Evolutionary conservation across 2,113 vertebrate genomes (phyloP).

Genomic region (Anseranas semipalmata): DNA sequence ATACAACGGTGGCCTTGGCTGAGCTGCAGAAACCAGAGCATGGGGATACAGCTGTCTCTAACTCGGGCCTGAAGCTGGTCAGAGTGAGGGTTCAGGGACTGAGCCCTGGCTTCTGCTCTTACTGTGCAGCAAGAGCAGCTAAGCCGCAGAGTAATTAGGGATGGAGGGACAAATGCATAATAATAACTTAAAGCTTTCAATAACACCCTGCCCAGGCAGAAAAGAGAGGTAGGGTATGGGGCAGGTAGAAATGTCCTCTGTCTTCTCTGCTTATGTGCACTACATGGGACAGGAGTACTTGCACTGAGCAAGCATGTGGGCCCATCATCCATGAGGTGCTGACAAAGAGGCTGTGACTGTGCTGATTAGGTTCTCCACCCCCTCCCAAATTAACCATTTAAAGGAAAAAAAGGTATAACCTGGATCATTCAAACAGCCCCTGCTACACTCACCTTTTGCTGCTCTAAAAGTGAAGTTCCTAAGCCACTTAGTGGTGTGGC

Average conservation of each 20-base stretch:
- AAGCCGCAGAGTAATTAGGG: not conserved
- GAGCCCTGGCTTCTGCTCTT: rapidly evolving
- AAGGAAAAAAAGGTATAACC: not conserved
- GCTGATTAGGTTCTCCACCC: not conserved
- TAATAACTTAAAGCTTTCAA: not conserved
- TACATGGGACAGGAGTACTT: not conserved
- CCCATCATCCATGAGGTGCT: no score
- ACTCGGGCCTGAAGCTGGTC: not conserved
- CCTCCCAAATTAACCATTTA: not conserved
- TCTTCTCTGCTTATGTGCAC: not conserved
- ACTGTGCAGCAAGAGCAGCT: not conserved
- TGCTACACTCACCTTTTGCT: not conserved
- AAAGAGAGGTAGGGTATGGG: not conserved
- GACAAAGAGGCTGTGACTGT: not conserved
- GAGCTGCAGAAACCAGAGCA: not conserved
- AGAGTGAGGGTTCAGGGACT: rapidly evolving
- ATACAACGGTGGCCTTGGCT: not conserved
- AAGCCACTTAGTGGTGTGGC: not conserved
- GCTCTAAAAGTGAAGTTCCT: not conserved
- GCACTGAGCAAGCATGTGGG: not conserved
- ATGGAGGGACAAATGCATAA: not conserved
- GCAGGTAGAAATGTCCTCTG: not conserved
- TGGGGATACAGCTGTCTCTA: rapidly evolving
- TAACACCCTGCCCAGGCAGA: not conserved
- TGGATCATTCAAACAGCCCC: not conserved